Percentiles rank a stretch among this genome's conserved stretches.
phyloP scores from a whole-genome alignment of 2,888 invertebrate species.

The Axea sp. region DNA sequence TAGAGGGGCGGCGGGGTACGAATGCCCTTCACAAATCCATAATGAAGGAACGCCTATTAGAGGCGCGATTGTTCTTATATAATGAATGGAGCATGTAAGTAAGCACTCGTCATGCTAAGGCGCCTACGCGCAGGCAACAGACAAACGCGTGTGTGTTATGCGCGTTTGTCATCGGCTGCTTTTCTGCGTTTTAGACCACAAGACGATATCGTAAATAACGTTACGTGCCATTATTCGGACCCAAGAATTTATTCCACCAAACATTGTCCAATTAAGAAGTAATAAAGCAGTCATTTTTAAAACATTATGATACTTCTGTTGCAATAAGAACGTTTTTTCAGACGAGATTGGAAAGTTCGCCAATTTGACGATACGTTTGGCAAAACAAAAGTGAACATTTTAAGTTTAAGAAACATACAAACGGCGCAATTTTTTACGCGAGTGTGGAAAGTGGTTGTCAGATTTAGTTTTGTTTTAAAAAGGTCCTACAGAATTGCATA shows the following conservation, averaged over 20 bases:
- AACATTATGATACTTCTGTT: too few species aligned
- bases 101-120: conserved; percentile 68
- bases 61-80: conserved; percentile 79
- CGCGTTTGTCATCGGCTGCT: conserved; percentile 61
- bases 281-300: not conserved
- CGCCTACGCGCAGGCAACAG: conserved; percentile 64
- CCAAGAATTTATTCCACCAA: not conserved
- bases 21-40: conserved; percentile 75
- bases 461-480: too few species aligned
- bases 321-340: too few species aligned
- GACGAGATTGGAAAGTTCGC: too few species aligned
- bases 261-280: conserved; percentile 5
- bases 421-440: too few species aligned
- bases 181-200: conserved; percentile 55
- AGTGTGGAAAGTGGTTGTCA: too few species aligned
- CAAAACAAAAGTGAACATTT: too few species aligned
- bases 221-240: conserved; percentile 4
- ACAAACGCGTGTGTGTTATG: conserved; percentile 59
- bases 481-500: too few species aligned
- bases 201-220: conserved; percentile 38
- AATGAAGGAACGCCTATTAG: conserved; percentile 77
- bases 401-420: too few species aligned
- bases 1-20: conserved; percentile 56
- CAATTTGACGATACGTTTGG: too few species aligned
- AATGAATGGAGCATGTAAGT: conserved; percentile 79